Evolutionary conservation across 2,113 vertebrate species (phyloP).

Genomic region (Archocentrus centrarchus): DNA sequence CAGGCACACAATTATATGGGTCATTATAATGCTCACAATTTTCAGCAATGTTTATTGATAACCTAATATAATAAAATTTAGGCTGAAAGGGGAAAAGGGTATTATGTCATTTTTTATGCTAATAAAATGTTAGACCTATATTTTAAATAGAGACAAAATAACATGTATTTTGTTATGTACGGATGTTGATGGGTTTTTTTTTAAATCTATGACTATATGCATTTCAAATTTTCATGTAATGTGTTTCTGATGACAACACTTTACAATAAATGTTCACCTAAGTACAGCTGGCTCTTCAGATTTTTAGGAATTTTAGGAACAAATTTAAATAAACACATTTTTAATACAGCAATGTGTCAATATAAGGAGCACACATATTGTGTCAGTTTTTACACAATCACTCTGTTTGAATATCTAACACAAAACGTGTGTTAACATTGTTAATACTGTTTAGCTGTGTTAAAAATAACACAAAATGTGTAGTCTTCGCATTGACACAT

Average conservation of each 20-base stretch:
- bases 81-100: no score
- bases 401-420: not conserved
- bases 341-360: not conserved
- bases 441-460: not conserved
- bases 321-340: not conserved
- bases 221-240: no score
- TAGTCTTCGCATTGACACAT: not conserved
- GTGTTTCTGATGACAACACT: no score
- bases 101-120: not conserved
- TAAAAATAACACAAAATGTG: not conserved
- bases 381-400: not conserved
- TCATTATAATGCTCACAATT: not conserved
- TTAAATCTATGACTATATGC: no score
- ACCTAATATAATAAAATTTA: not conserved
- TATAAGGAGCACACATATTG: not conserved
- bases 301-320: no score
- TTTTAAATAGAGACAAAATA: not conserved
- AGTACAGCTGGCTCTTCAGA: no score
- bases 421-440: not conserved
- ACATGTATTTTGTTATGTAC: not conserved
- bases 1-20: not conserved
- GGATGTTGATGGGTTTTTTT: not conserved
- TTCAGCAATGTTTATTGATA: not conserved
- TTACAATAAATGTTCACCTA: no score
- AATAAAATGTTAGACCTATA: accelerated